Evolutionary conservation across 1,140 invertebrate genomes (phyloP), one percentile per base, ranked within the genome.

Genomic region (Calliopsis andreniformis): DNA sequence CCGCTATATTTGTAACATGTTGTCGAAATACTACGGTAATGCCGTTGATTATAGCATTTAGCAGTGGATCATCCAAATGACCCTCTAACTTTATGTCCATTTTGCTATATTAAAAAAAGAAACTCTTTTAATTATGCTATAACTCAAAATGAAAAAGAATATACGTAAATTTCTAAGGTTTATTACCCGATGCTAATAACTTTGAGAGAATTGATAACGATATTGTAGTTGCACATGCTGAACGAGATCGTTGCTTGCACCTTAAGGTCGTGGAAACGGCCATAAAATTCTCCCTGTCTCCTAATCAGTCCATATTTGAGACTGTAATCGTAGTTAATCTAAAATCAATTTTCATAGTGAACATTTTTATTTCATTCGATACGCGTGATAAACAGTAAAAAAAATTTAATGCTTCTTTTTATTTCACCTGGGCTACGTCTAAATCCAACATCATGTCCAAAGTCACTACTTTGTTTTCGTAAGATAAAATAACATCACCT

Each of bases 311-410:
- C 49, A 39, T 80, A 68, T 43, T 51, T 66, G 0, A 86, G 39
- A 32, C 49, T 2, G 53, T 87, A 88, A 2, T 64, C 12, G 47
- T 83, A 88, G 23, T 67, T 79, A 1, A 84, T 35, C 89, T 90
- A 28, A 42, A 78, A n/a, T n/a, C n/a, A 75, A 66, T 55, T 56
- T 39, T 3, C 12, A 12, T 45, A 12, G n/a, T 18, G 23, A 5
- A 45, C 42, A 47, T 20, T 35, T 39, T 42, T 18, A 45, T 12
- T 12, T 16, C 16, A 8, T 7, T 12, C 12, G 12, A 2, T 8
- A 1, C 28, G 56, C 20, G 7, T 14, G n/a, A n/a, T n/a, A n/a
- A n/a, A n/a, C n/a, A n/a, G n/a, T n/a, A n/a, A n/a, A n/a, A n/a
- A n/a, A n/a, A n/a, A n/a, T n/a, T n/a, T n/a, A n/a, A n/a, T n/a